Base-by-base conservation (phyloP, 2,113 vertebrate genomes). In the Lipophrys pholis region DNA sequence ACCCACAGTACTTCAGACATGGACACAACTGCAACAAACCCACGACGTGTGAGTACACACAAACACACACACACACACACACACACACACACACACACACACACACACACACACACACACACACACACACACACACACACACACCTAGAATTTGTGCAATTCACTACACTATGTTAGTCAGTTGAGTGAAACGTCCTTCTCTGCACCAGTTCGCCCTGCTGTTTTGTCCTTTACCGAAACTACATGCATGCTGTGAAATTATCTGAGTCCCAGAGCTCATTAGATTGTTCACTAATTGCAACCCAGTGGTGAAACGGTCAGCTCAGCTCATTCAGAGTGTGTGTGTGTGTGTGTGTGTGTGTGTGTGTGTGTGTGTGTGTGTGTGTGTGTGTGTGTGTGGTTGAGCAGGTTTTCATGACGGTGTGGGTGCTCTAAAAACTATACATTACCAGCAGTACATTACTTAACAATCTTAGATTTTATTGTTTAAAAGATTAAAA, bases 1-100 rank as follows among this genome's bases (percentile, higher is more conserved):
- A 99, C 76, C 97, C 97, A 0, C 97, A 99, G 89, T 99, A 99
- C 92, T 99, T 99, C 93, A 95, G 95, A 11, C 97, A 98, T 50
- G 96, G 96, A 7, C 96, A 98, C 93, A 97, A 94, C 92, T 97
- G 96, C 82, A 97, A 94, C 90, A 99, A 99, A 85, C 95, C 96
- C 46, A 87, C 96, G 84, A 98, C 97, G 1, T 97, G 97, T 99
- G 91, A 97, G 97, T 97, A 65, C 42, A 61, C 6, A 51, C 7
- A 35, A 6, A 30, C 21, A 30, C 21, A 30, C 21, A 30, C 21
- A 30, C 21, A 30, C 21, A 30, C 14, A 8, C 45, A 73, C 3
- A 63, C 48, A 53, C 11, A 54, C 21, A 6, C 6, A 36, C 11
- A 35, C 59, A 66, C 9, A 39, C 21, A 30, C 21, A 30, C 21